Evolutionary conservation across 2,113 vertebrate species (phyloP).

Genomic region (Corydoras sp.): DNA sequence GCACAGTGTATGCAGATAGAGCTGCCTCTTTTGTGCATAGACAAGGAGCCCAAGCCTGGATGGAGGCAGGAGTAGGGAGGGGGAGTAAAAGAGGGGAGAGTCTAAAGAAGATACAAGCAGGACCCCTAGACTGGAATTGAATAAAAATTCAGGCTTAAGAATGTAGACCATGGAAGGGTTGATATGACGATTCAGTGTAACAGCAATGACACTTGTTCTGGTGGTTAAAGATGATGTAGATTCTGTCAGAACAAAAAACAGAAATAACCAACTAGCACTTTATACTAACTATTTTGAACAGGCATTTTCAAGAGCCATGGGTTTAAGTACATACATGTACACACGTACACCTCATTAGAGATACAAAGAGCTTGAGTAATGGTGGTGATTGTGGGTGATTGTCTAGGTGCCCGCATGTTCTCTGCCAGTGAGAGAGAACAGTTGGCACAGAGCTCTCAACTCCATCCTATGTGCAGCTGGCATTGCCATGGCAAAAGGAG

Average conservation of each 20-base stretch:
- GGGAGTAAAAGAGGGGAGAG: slow-evolving; percentile 40
- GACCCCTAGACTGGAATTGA: slow-evolving; percentile 18
- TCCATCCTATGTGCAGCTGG: slow-evolving; percentile 36
- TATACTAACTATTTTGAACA: too few species aligned
- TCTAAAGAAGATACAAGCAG: slow-evolving; percentile 2
- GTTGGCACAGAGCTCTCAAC: slow-evolving; percentile 36
- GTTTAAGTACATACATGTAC: background rate
- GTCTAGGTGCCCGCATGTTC: slow-evolving; percentile 46
- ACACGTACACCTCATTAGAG: slow-evolving; percentile 17
- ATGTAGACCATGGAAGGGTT: background rate
- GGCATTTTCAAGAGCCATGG: too few species aligned
- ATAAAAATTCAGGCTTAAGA: slow-evolving; percentile 3
- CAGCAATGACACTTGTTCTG: background rate
- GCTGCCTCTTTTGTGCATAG: slow-evolving; percentile 69
- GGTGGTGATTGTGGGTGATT: slow-evolving; percentile 51
- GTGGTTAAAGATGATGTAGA: too few species aligned
- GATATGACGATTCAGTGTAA: background rate
- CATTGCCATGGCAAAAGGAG: slow-evolving; percentile 25
- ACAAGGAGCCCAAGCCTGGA: slow-evolving; percentile 69
- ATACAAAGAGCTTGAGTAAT: slow-evolving; percentile 41
- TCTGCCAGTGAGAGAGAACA: slow-evolving; percentile 27
- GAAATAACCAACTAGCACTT: too few species aligned
- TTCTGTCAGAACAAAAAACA: too few species aligned
- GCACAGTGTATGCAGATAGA: slow-evolving; percentile 72
- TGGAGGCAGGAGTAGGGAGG: slow-evolving; percentile 50